Evolutionary conservation across 1,140 invertebrate species (phyloP).

Genomic region (Drosophila mauritiana): DNA sequence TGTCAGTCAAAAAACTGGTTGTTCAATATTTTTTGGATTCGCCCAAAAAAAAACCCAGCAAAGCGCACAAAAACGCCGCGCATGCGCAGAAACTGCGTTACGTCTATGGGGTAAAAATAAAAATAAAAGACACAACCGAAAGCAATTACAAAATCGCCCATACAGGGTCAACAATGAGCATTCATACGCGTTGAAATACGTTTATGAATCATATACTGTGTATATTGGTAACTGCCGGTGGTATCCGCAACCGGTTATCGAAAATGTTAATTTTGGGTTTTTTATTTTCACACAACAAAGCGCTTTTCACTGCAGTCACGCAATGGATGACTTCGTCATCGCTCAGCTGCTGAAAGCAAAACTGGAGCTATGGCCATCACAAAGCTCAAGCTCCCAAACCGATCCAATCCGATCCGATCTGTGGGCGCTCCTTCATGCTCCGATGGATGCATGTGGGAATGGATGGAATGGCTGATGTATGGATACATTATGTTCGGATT

Average conservation of each 20-base stretch:
- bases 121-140: slow-evolving; percentile 2
- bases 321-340: slow-evolving; percentile 58
- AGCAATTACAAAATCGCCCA: slow-evolving; percentile 76
- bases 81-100: slow-evolving; percentile 26
- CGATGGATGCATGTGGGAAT: slow-evolving; percentile 40
- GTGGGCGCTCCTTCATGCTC: slow-evolving; percentile 50
- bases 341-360: slow-evolving; percentile 54
- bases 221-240: slow-evolving; percentile 27
- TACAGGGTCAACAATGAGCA: slow-evolving; percentile 65
- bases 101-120: slow-evolving; percentile 14
- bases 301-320: slow-evolving; percentile 63
- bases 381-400: slow-evolving; percentile 22
- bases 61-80: neutral
- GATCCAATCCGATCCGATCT: neutral
- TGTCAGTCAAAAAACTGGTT: slow-evolving; percentile 10
- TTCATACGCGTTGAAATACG: slow-evolving; percentile 44
- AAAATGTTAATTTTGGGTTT: slow-evolving; percentile 72
- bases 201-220: slow-evolving; percentile 67
- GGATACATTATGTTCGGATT: slow-evolving; percentile 58
- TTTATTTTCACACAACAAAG: slow-evolving; percentile 46
- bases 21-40: slow-evolving; percentile 27
- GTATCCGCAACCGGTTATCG: slow-evolving; percentile 57
- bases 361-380: slow-evolving; percentile 10
- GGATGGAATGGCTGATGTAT: no score
- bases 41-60: slow-evolving; percentile 7